Evolutionary conservation across 2,888 invertebrate species (phyloP), one percentile per base, ranked within the genome.

Genomic region (Limulus polyphemus): DNA sequence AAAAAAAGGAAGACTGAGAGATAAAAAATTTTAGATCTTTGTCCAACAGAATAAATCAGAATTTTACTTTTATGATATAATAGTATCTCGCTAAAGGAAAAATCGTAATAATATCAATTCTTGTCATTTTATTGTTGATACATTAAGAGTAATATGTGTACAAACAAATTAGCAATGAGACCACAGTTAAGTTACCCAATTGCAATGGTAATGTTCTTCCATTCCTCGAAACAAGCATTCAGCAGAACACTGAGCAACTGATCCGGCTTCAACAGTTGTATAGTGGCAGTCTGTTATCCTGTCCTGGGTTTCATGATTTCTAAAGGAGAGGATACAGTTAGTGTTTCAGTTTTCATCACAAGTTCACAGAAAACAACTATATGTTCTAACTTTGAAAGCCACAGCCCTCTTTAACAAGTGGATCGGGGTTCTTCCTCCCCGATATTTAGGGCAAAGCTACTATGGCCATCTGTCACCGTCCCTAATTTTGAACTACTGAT

Each of bases 161-260:
- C n/a, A 47, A 55, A 62, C 13, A 7, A 12, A 56, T 9, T 50
- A 13, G 73, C 71, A 57, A 48, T 17, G 50, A 13, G 3, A 58
- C 14, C 46, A 51, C 49, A 14, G 11, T 14, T 47, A 48, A 75
- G 82, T 78, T 79, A 87, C 87, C 90, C 90, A 90, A 73, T 86
- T 87, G 78, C 92, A 93, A 74, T 93, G 92, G 73, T 86, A 91
- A 73, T 92, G 92, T 58, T 85, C 87, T 67, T 88, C 86, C 68
- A 86, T 86, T 69, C 58, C 62, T 62, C 86, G 84, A 72, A 86
- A 72, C 56, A 85, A 84, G 71, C 88, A 88, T 46, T 84, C 83
- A 69, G 82, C 65, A 32, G 73, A 72, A 64, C 75, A 84, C 59
- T 82, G 82, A 71, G 85, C 84, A 10, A 72, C 69, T 58, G 74